Base-by-base conservation (phyloP, 2,888 invertebrate species). In the Calliscelio sp. region DNA sequence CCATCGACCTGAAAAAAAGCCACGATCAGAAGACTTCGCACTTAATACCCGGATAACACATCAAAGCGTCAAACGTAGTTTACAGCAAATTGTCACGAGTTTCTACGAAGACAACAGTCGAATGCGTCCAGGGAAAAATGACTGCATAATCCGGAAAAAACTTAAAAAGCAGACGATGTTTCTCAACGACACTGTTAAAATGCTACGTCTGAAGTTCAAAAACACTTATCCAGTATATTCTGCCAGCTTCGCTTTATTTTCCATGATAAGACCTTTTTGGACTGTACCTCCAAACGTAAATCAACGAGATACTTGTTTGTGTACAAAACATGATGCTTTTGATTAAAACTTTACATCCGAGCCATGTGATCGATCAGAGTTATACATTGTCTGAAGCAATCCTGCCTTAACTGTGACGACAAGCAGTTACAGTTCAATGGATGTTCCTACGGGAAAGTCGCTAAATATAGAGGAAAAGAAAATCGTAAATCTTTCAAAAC, bases 101-200 rank as follows among this genome's bases (percentile, higher is more conserved):
- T 81, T 81, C 35, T 81, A 53, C 25, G 70, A 75, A 38, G 66
- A 81, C 8, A 81, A 75, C 63, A 81, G 81, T 35, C 44, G 81
- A 16, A 81, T 81, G 61, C 63, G 75, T 18, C 70, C 75, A 10
- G 81, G 68, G 11, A 77, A 82, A 59, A 77, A 65, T 18, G 75
- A 82, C 32, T 61, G 44, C n/a, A 71, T 77, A 6, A 77, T 28
- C 8, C 46, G 41, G 8, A 53, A 71, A 0, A 51, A 41, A 28
- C 7, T 77, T 11, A 82, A 70, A 68, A 81, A 74, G 35, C 74
- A 68, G 61, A 81, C 74, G 46, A 81, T 81, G 73, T 59, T 22
- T 28, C 35, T 81, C 20, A 81, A 81, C 25, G 68, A 81, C 28
- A 51, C 49, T 32, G 35, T 81, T 8, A 38, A 24, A 68, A 59